Evolutionary conservation across 2,888 invertebrate species (phyloP), one percentile per base, ranked within the genome.

Genomic region (Ommatoiulus sabulosus): DNA sequence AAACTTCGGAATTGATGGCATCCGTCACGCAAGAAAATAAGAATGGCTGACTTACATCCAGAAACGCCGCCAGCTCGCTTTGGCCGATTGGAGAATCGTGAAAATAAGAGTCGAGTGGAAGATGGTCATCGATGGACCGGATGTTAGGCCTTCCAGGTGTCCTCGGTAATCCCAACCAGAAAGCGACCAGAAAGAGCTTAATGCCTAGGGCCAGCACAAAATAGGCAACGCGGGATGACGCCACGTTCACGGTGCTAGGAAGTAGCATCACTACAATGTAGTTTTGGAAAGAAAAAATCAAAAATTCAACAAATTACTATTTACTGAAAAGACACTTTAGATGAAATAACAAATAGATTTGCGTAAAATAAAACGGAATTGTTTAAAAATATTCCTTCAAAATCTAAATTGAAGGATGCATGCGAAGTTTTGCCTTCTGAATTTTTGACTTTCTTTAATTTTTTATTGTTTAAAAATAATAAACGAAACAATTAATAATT

Each of bases 91-190:
- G 20, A 63, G 63, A 63, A 63, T 63, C 20, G 0, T 63, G 63
- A 10, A 63, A 63, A 20, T 20, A 17, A 10, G n/a, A 63, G 6
- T 12, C n/a, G 0, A 63, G 20, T 17, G 63, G 63, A 63, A 63
- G 63, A 10, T 43, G 8, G 15, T 85, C 44, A 17, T n/a, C 17
- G 44, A 85, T 43, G 44, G 44, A 44, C 44, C 85, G 43, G 44
- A 85, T 43, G 43, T 17, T 17, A 17, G 17, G 17, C 8, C 85
- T 85, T 12, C 1, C 12, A n/a, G 85, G 85, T 0, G 43, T 85
- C 44, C 85, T 43, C 2, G 85, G 85, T 4, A 85, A 43, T 35
- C 85, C 85, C 85, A 85, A n/a, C 85, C 85, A 85, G 44, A 85
- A 85, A 10, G 85, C 43, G n/a, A 85, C 5, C 44, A 44, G 5